Evolutionary conservation across 2,797 vertebrate species (phyloP).

Genomic region (Caiman crocodilus): DNA sequence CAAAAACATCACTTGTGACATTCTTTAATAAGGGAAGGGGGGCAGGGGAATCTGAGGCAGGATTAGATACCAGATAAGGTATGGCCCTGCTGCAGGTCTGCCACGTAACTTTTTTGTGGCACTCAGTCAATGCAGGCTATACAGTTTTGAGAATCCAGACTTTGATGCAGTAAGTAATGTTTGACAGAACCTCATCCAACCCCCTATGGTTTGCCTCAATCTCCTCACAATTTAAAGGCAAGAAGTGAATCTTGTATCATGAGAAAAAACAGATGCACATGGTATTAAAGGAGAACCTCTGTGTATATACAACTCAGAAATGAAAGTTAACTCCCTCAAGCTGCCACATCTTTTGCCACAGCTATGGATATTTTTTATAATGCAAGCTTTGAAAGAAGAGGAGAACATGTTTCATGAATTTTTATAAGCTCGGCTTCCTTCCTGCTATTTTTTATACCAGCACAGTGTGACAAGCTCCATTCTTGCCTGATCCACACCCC

Average conservation of each 20-base stretch:
- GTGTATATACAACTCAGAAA: accelerated
- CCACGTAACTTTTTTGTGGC: neutral
- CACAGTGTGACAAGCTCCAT: neutral
- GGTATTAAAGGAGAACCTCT: neutral
- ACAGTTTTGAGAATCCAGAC: neutral
- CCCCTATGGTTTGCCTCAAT: neutral
- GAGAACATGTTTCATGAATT: neutral
- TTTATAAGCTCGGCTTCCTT: slow-evolving; percentile 10
- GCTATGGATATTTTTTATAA: neutral
- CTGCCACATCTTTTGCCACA: slow-evolving; percentile 24
- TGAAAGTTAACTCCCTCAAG: neutral
- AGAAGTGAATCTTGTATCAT: accelerated
- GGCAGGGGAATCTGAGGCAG: neutral
- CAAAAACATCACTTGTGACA: neutral
- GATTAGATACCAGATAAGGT: neutral
- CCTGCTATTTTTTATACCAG: neutral
- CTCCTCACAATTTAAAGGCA: neutral
- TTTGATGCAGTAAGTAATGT: neutral
- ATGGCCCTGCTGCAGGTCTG: accelerated
- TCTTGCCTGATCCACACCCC: neutral
- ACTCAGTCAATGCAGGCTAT: neutral
- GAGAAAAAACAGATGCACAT: neutral
- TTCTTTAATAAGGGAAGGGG: neutral
- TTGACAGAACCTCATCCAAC: slow-evolving; percentile 12
- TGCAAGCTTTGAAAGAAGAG: neutral